Evolutionary conservation across 53 echinoderm and acorn worm genomes (phyloP).

Genomic region (Crossaster papposus): DNA sequence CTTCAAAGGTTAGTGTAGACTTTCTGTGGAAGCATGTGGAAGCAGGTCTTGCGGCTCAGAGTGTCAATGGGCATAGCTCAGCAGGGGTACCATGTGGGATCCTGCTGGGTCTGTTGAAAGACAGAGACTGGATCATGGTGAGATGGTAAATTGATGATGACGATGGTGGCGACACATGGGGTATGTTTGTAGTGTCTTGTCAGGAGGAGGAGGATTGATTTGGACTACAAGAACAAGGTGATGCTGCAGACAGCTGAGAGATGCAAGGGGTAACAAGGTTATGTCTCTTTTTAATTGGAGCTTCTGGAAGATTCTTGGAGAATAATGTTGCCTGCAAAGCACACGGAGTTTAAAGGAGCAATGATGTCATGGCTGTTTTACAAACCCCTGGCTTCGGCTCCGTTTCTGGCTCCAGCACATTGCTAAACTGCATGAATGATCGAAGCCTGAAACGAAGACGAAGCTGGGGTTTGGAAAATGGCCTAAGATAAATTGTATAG

Average conservation of each 20-base stretch:
- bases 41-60: not conserved
- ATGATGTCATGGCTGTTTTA: not conserved
- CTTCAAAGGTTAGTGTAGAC: conserved; percentile 3
- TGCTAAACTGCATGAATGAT: too few species aligned
- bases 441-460: too few species aligned
- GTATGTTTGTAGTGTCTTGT: not conserved
- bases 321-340: not conserved
- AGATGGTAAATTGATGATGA: not conserved
- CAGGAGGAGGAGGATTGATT: not conserved
- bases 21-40: conserved; percentile 21
- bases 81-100: not conserved
- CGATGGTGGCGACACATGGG: not conserved
- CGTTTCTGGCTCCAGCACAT: too few species aligned
- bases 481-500: not conserved
- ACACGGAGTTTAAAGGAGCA: not conserved
- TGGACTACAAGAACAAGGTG: not conserved
- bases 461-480: too few species aligned
- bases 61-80: conserved; percentile 29
- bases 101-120: conserved; percentile 43
- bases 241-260: conserved; percentile 9
- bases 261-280: not conserved
- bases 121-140: not conserved
- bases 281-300: not conserved
- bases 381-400: too few species aligned
- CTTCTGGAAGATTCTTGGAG: not conserved